Evolutionary conservation across 2,888 invertebrate species (phyloP), one percentile per base, ranked within the genome.

Genomic region (Rhimphoctona megacephalus): DNA sequence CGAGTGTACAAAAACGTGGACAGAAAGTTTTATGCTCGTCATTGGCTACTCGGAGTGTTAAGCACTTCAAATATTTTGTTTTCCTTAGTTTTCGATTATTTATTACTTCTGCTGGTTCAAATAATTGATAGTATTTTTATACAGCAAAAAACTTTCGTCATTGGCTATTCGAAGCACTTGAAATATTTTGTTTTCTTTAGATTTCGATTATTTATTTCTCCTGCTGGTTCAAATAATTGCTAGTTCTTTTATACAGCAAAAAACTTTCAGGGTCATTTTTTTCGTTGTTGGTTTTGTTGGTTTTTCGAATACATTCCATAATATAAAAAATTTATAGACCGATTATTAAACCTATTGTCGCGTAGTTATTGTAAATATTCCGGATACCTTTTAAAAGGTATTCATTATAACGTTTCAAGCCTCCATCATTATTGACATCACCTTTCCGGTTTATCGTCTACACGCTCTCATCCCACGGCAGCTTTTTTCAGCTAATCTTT

Each of bases 401-500:
- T 17, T 61, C 30, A 61, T 61, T 17, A 17, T 30, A 11, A 5
- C 30, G 8, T 25, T 61, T 17, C 30, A 30, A 30, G 17, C 6
- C 17, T 30, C 61, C 0, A 17, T 61, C 22, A 57, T 52, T 25
- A 9, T 22, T 69, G 25, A 43, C 33, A 52, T 77, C 69, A 19
- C 57, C 9, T 17, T 30, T 54, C 49, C 54, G 52, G 52, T 70
- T 49, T 33, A 49, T 30, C 46, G 83, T 64, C 49, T 14, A 25
- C 76, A 70, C 77, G 77, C 61, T 77, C 72, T 46, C 49, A 66
- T 57, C 81, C 49, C 73, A 81, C 39, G 30, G 52, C 52, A 39
- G 25, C 43, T 39, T 33, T 33, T 43, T n/a, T 22, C 22, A 25
- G 64, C 22, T n/a, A 17, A 54, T 76, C 67, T 52, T 39, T 67